Evolutionary conservation across 2,888 invertebrate species (phyloP).

Genomic region (Stegana nigrithorax): DNA sequence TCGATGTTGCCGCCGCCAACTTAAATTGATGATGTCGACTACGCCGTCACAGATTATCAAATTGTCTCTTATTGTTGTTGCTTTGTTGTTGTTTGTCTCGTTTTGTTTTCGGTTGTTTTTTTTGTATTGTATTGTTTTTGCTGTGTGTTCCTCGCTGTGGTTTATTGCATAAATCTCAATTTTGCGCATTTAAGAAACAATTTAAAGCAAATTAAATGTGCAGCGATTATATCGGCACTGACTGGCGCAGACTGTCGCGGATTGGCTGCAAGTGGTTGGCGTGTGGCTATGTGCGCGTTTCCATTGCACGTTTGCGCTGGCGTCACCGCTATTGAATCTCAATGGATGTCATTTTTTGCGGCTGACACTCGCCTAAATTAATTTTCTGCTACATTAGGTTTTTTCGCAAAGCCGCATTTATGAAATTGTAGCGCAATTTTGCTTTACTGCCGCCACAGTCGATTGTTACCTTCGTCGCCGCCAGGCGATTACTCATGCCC

Average conservation of each 20-base stretch:
- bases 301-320: not conserved
- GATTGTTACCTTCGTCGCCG: too few relatives aligned
- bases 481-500: not conserved
- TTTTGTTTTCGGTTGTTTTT: constrained; percentile 43
- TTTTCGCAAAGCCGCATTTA: not conserved
- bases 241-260: not conserved
- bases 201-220: constrained; percentile 57
- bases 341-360: constrained; percentile 45
- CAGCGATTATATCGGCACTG: constrained; percentile 20
- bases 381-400: constrained; percentile 58
- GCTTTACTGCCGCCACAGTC: too few relatives aligned
- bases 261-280: not conserved
- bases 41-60: constrained; percentile 8
- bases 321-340: not conserved
- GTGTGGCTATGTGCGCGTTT: not conserved
- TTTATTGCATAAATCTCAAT: constrained; percentile 58
- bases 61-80: not conserved
- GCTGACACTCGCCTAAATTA: constrained; percentile 59
- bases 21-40: constrained; percentile 57
- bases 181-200: constrained; percentile 58
- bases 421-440: too few relatives aligned
- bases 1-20: constrained; percentile 39
- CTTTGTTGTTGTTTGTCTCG: not conserved
- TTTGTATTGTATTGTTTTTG: too few relatives aligned
- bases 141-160: constrained; percentile 26